Evolutionary conservation across 2,113 vertebrate genomes (phyloP).

Genomic region (human): DNA sequence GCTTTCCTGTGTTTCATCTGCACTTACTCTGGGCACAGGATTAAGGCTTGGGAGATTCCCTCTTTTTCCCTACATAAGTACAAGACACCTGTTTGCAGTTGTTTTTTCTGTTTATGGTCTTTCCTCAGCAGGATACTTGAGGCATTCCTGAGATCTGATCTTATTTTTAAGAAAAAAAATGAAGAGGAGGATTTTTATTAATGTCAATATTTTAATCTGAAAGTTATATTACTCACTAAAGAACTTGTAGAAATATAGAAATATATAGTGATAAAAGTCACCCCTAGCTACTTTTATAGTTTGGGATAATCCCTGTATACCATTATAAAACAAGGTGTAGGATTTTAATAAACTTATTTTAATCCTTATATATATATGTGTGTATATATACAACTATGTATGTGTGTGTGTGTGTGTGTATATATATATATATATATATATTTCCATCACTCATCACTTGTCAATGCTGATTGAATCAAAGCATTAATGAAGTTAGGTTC

Average conservation of each 20-base stretch:
- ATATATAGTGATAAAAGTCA: not conserved
- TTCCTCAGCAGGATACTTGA: not conserved
- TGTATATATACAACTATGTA: not conserved
- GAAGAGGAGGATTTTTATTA: not conserved
- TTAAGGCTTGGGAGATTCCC: not conserved
- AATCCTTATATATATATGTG: not conserved
- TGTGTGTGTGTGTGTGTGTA: not conserved
- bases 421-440: too few relatives aligned
- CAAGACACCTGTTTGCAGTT: not conserved
- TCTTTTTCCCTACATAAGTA: not conserved
- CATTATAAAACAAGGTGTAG: not conserved
- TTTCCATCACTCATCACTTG: too few relatives aligned
- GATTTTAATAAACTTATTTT: not conserved
- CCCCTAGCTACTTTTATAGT: not conserved
- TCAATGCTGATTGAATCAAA: not conserved
- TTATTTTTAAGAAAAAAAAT: not conserved
- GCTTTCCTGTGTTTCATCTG: not conserved
- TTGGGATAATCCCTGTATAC: not conserved
- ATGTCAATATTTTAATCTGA: not conserved
- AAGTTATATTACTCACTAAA: not conserved
- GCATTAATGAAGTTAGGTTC: not conserved
- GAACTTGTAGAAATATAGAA: not conserved
- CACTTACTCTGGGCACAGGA: not conserved
- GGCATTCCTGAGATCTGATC: not conserved
- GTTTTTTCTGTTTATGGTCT: not conserved